Evolutionary conservation across 2,888 invertebrate species (phyloP).

Genomic region (Gymnoscelis rufifasciata): DNA sequence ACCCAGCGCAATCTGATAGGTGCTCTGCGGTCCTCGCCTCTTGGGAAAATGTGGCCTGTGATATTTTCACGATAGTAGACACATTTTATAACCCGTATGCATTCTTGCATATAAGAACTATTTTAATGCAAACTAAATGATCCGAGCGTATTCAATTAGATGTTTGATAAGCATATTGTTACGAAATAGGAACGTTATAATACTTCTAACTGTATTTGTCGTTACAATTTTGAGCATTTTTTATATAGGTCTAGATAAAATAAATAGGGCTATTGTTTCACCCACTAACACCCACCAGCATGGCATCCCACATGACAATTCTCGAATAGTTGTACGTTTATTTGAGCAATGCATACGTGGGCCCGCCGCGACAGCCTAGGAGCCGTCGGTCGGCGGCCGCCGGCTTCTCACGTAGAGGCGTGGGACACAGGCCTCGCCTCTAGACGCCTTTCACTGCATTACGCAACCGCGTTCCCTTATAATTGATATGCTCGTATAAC

Average conservation of each 20-base stretch:
- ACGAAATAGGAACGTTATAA: too few species aligned
- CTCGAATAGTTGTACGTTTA: conserved; percentile 27
- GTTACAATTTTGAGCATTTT: neutral
- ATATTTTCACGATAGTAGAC: conserved; percentile 16
- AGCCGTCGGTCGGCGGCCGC: conserved; percentile 16
- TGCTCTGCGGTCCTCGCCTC: conserved; percentile 19
- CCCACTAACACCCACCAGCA: conserved; percentile 17
- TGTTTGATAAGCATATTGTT: too few species aligned
- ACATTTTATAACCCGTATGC: neutral
- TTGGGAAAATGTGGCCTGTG: conserved; percentile 32
- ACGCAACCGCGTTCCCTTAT: conserved; percentile 56
- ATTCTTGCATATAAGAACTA: neutral
- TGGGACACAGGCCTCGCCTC: conserved; percentile 36
- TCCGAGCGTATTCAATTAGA: too few species aligned
- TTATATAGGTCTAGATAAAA: conserved; percentile 2
- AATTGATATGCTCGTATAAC: conserved; percentile 53
- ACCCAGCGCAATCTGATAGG: conserved; percentile 37
- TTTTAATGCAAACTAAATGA: too few species aligned
- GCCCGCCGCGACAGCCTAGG: too few species aligned
- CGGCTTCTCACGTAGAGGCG: conserved; percentile 37
- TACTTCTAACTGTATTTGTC: too few species aligned
- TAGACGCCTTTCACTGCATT: conserved; percentile 48
- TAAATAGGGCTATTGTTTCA: conserved; percentile 21
- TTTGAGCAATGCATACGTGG: conserved; percentile 33
- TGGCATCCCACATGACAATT: conserved; percentile 15